Percentiles rank a stretch among this genome's conserved stretches.
Evolutionary conservation across 1,140 invertebrate genomes (phyloP).

Genomic region (Saccostrea echinata): DNA sequence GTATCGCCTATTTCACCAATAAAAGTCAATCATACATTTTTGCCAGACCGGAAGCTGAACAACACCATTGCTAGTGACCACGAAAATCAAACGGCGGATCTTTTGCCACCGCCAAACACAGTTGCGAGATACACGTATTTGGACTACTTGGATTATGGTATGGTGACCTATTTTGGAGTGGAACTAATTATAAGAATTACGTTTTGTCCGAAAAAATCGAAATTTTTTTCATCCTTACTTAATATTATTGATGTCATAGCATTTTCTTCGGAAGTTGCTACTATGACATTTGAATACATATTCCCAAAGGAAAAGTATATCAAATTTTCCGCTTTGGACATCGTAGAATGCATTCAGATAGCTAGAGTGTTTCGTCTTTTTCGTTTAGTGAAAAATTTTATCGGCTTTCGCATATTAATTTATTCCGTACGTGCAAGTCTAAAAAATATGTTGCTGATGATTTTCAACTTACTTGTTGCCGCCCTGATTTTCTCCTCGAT

Average conservation of each 20-base stretch:
- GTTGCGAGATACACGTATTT: constrained; percentile 47
- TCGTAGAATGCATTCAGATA: constrained; percentile 91
- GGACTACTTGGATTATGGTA: constrained; percentile 69
- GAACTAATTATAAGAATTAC: constrained; percentile 73
- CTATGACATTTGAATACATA: constrained; percentile 48
- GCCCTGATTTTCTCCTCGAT: constrained; percentile 66
- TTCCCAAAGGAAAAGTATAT: constrained; percentile 57
- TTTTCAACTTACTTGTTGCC: constrained; percentile 64
- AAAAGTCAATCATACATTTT: background rate
- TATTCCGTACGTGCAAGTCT: constrained; percentile 83
- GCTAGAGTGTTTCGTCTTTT: constrained; percentile 98
- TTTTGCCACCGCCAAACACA: constrained; percentile 26
- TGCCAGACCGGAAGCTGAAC: background rate
- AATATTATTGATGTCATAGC: constrained; percentile 99
- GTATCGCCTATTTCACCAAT: background rate
- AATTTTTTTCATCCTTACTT: constrained; percentile 89
- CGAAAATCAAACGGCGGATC: background rate
- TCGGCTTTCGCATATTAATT: constrained; percentile 90
- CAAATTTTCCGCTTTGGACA: constrained; percentile 53
- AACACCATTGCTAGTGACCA: background rate
- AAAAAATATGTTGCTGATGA: constrained; percentile 66
- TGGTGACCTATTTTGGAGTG: constrained; percentile 79
- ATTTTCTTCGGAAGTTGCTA: constrained; percentile 82
- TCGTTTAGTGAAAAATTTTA: constrained; percentile 90
- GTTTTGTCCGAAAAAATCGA: constrained; percentile 77